Base-by-base conservation (phyloP, 2,888 invertebrate species). In the Pharmacophagus antenor region DNA sequence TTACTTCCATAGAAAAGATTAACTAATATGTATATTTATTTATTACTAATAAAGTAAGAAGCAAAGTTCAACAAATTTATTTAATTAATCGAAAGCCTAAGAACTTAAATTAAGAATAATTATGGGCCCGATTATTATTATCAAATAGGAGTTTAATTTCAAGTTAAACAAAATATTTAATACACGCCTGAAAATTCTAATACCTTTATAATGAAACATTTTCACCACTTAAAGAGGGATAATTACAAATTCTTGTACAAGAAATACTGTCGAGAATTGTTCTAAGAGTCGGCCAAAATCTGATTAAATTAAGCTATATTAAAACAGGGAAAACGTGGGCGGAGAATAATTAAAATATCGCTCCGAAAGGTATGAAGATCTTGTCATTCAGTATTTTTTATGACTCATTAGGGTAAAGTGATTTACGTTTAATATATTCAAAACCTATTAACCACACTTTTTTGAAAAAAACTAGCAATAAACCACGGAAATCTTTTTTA, bases 241-340 rank as follows among this genome's bases (percentile, higher is more conserved):
- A 82, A 82, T 84, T 82, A 80, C 73, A 76, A 80, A 82, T 81
- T 82, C 74, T 75, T 81, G 74, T 74, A 74, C 77, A 69, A 73
- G 76, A 84, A 79, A 82, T 82, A 77, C 77, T 78, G 74, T 68
- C 65, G 68, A 74, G 77, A 66, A 79, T 78, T 76, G 76, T 75
- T 70, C 70, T 69, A 77, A 70, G 70, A 75, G 79, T 77, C 78
- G 81, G 81, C 82, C n/a, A 81, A 78, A 78, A 80, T 80, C 76
- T 87, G 82, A 88, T 89, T 88, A 85, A 88, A 88, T 87, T 85
- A 88, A 76, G 77, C 78, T 70, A 79, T 87, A 86, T 86, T 87
- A 83, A 77, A 76, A 79, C 84, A 85, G 87, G 84, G 78, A 72
- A 75, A 67, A 71, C 66, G 71, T 81, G 73, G 70, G 75, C 76